A percentile compares a stretch with the other conserved stretches of the same genome.
Conservation (phyloP, 2,113 vertebrate species). For the Oreochromis niloticus region DNA sequence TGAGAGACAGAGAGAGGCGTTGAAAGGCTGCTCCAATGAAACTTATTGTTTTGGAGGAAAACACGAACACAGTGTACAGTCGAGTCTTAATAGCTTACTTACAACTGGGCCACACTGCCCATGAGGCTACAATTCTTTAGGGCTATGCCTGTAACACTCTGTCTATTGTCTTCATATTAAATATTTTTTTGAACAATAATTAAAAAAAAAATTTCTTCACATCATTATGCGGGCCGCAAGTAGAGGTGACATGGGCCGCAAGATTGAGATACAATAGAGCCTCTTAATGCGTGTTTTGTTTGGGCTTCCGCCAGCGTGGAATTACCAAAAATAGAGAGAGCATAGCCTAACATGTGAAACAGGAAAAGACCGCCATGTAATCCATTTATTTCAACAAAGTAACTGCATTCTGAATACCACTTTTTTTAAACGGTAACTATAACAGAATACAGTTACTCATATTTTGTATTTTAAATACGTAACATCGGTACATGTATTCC, state of each 20-base stretch:
- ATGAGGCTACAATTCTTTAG: no score
- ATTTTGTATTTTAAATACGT: background rate
- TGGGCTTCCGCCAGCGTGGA: background rate
- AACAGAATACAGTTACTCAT: fast-evolving
- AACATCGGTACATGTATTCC: background rate
- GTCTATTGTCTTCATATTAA: no score
- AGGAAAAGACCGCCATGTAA: fast-evolving
- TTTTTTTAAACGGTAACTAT: background rate
- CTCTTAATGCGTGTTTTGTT: background rate
- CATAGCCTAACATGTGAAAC: background rate
- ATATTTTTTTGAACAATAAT: background rate
- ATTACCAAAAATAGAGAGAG: background rate
- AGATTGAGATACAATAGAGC: background rate
- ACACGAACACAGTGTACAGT: no score
- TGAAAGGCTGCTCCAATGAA: no score
- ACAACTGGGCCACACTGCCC: no score
- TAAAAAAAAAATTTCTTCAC: background rate
- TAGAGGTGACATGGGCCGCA: background rate
- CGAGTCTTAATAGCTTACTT: no score
- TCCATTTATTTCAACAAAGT: background rate
- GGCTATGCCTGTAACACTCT: no score
- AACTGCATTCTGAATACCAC: fast-evolving
- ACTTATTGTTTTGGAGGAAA: no score
- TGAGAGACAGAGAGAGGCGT: no score
- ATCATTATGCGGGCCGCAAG: background rate